phyloP scores from a whole-genome alignment of 2,888 invertebrate genomes.

The Cerceris ruficornis region DNA sequence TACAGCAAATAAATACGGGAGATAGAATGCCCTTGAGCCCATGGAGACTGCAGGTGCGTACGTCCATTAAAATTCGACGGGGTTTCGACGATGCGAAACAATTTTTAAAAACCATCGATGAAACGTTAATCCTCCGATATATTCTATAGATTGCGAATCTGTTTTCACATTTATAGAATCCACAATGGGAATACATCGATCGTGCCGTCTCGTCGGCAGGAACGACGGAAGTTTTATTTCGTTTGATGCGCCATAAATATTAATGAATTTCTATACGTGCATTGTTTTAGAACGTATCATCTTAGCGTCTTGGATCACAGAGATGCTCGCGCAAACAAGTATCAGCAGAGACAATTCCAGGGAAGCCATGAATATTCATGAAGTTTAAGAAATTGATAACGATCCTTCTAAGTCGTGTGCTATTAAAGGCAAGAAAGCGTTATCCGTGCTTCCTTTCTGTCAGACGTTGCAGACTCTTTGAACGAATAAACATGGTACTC shows the following conservation, averaged over 20 bases:
- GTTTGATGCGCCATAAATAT: slow-evolving; percentile 35
- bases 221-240: slow-evolving; percentile 4
- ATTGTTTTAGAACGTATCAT: slow-evolving; percentile 5
- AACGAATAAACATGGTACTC: too few species aligned
- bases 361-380: slow-evolving; percentile 45
- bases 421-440: not conserved
- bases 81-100: too few species aligned
- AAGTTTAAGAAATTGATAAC: slow-evolving; percentile 47
- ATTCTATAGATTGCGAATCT: not conserved
- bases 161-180: not conserved
- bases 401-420: not conserved
- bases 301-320: not conserved
- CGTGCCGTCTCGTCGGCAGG: too few species aligned
- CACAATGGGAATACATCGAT: not conserved
- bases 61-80: not conserved
- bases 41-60: slow-evolving; percentile 2
- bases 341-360: not conserved
- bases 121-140: too few species aligned
- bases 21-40: too few species aligned
- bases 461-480: too few species aligned
- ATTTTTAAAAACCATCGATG: too few species aligned
- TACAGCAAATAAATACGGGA: too few species aligned
- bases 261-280: not conserved
- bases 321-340: slow-evolving; percentile 7
- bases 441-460: not conserved